Base-by-base conservation (phyloP, 2,113 vertebrate species). In the Paracanthobrama guichenoti region DNA sequence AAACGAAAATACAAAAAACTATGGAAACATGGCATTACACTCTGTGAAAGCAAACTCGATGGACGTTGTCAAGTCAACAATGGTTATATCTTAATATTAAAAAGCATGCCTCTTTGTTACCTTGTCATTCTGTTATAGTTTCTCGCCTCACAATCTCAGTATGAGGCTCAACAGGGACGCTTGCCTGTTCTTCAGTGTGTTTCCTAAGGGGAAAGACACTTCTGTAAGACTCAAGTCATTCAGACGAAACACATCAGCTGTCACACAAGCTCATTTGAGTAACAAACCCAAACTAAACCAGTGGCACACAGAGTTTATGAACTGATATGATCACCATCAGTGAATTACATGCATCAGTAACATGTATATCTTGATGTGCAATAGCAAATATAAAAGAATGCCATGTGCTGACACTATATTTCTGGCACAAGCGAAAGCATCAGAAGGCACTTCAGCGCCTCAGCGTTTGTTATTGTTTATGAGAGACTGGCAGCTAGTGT, bases 101-200 rank as follows among this genome's bases (percentile, higher is more conserved):
- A 66, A 66, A 2, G 14, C 14, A 18, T 66, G 28, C 16, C 64
- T 20, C 22, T 12, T n/a, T 12, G n/a, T 60, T 31, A 87, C 94
- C 94, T 95, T 86, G 94, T 95, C 94, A 95, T 95, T 91, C 92
- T 95, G 93, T 90, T 92, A 87, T 85, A 87, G 89, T 69, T 87
- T 89, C 89, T 89, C 50, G 88, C 89, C 92, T 92, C 92, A 72
- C 82, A 35, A 48, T 77, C 35, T 67, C 73, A 73, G 28, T 31
- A 13, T 67, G 60, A 80, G 79, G 79, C 60, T 80, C 7, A 67
- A 67, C 16, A 42, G 48, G 66, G 39, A 14, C 9, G n/a, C 10
- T 13, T 26, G 39, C 24, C 31, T 22, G 42, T 22, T 44, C 64
- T 42, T 82, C 66, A 72, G 20, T 12, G 64, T 53, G 64, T 69